Conservation (phyloP, 1,140 invertebrate genomes). For the Pseudobourletiella spinata region DNA sequence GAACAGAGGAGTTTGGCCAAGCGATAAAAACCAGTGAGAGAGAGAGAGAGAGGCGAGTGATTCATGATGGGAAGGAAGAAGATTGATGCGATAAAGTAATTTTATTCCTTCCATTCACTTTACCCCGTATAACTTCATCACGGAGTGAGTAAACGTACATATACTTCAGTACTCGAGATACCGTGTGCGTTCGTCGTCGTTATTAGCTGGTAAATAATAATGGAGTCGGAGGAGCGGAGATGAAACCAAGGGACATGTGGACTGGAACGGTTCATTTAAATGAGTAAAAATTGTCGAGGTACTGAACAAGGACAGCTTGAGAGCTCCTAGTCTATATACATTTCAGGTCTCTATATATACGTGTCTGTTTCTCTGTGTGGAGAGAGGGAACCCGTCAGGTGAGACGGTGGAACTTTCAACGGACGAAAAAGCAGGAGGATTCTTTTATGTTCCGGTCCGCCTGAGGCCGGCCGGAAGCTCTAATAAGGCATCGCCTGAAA, state of each 20-base stretch:
- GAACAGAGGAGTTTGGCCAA: slow-evolving; percentile 1
- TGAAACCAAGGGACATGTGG: too few relatives aligned
- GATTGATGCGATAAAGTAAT: slow-evolving; percentile 11
- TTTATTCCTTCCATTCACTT: slow-evolving; percentile 3
- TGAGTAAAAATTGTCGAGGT: too few relatives aligned
- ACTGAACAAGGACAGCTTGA: too few relatives aligned
- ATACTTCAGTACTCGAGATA: too few relatives aligned
- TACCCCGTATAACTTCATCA: not conserved
- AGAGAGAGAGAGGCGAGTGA: not conserved
- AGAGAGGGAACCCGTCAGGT: too few relatives aligned
- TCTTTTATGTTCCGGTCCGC: slow-evolving; percentile 6
- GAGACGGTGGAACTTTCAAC: too few relatives aligned
- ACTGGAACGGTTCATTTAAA: too few relatives aligned
- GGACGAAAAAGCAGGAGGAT: not conserved
- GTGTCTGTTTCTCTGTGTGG: not conserved
- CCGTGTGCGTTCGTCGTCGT: too few relatives aligned
- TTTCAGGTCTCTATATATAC: not conserved
- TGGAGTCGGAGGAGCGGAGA: too few relatives aligned
- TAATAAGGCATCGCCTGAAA: not conserved
- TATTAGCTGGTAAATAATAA: too few relatives aligned
- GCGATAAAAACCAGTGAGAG: not conserved
- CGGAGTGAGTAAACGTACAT: too few relatives aligned
- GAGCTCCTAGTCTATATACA: too few relatives aligned
- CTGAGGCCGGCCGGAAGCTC: slow-evolving; percentile 1
- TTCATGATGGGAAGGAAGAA: slow-evolving; percentile 4